Evolutionary conservation across 2,888 invertebrate genomes (phyloP).

Genomic region (Thereva unica): DNA sequence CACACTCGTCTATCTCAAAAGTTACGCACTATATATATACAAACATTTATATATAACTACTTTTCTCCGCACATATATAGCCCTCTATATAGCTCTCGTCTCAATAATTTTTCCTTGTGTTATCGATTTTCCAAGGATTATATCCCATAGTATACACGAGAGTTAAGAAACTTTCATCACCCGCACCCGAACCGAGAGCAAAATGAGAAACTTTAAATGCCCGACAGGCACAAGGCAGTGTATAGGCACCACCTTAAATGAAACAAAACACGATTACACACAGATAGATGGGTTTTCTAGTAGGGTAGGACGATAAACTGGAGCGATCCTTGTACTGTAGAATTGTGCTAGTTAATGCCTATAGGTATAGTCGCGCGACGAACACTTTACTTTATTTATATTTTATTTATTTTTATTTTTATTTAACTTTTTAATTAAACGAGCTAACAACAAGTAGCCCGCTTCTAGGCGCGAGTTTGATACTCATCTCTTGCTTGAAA

Average conservation of each 20-base stretch:
- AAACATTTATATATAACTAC: not conserved
- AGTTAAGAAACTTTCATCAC: conserved; percentile 9
- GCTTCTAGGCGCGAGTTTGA: too few species aligned
- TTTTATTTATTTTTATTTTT: too few species aligned
- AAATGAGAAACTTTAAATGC: not conserved
- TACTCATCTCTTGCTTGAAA: not conserved
- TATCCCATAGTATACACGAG: not conserved
- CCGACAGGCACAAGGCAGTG: not conserved
- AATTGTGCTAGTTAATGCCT: too few species aligned
- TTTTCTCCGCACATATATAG: conserved; percentile 8
- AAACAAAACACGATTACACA: not conserved
- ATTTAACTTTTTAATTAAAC: too few species aligned
- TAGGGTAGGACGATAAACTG: too few species aligned
- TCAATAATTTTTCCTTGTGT: conserved; percentile 14
- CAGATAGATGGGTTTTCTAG: not conserved
- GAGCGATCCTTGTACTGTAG: too few species aligned
- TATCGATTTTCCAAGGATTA: conserved; percentile 31
- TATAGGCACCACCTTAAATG: not conserved
- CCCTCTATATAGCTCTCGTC: conserved; percentile 12
- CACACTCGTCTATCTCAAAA: too few species aligned
- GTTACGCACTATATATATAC: too few species aligned
- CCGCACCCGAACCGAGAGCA: conserved; percentile 4
- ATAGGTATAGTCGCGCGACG: too few species aligned
- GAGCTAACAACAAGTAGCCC: too few species aligned
- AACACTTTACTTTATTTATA: too few species aligned